Base-by-base conservation (phyloP, 2,113 vertebrate species). In the Cichladusa arquata region DNA sequence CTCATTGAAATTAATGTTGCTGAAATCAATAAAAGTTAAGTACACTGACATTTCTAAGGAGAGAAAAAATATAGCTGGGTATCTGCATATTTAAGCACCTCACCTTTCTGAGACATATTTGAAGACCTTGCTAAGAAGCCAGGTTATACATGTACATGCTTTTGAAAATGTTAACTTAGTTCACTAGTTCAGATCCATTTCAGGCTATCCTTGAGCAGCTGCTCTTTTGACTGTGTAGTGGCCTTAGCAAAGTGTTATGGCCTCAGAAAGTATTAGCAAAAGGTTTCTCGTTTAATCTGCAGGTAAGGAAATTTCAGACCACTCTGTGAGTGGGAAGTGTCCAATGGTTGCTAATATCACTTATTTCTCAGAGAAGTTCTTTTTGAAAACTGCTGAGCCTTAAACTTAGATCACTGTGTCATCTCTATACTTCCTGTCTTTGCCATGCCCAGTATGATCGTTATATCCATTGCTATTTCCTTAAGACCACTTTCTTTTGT, bases 21-120 rank as follows among this genome's bases (percentile, higher is more conserved):
- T 88, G 42, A 77, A 87, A 91, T 82, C 70, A 88, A 82, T 92
- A 78, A 38, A 93, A 82, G 57, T 89, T 78, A 92, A 90, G 53
- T 89, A 74, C 42, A 73, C 9, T 89, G 81, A 84, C 47, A 91
- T 87, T 91, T 96, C 56, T 69, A 34, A 34, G 6, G 15, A 5
- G 19, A 10, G 8, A 3, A 23, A 23, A 22, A 67, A 36, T 44
- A 66, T 25, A 70, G 7, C 12, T 1, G 2, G 10, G 15, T 74
- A 70, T 70, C 67, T 70, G 34, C 71, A 82, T 82, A 80, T 88
- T 82, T 86, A 78, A 95, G 11, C 9, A 81, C 14, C 26, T 86
- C 36, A 83, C 40, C 19, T 51, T 81, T 80, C 58, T 88, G 26
- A 72, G 36, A 79, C 45, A 80, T 11, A n/a, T 77, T 82, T 81